Evolutionary conservation across 2,888 invertebrate species (phyloP).

Genomic region (Stenotaenia linearis): DNA sequence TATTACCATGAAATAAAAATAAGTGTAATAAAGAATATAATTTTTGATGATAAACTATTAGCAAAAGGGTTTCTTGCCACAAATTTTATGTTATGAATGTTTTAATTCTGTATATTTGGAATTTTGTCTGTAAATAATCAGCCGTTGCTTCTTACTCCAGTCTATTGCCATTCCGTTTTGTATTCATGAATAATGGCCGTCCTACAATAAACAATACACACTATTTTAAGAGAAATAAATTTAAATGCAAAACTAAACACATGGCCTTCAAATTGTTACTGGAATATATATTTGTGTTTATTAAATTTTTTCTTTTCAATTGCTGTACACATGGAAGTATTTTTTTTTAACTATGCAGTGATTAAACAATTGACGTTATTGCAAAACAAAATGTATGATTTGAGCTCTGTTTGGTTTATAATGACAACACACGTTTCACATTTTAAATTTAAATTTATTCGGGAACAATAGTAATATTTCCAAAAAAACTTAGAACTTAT

Average conservation of each 20-base stretch:
- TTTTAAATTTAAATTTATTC: too few species aligned
- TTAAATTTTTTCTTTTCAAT: constrained; percentile 13
- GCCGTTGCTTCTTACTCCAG: neutral
- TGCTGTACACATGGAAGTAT: neutral
- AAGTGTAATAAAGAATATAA: neutral
- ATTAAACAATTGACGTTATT: constrained; percentile 17
- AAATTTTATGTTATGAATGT: neutral
- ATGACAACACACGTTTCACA: too few species aligned
- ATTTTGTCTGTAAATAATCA: constrained; percentile 13
- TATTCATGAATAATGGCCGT: neutral
- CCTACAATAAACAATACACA: neutral
- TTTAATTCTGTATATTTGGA: neutral
- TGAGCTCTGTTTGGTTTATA: too few species aligned
- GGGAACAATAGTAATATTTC: neutral
- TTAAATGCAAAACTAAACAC: neutral
- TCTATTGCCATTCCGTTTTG: neutral
- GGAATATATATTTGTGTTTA: constrained; percentile 4
- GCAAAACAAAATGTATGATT: too few species aligned
- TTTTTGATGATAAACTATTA: neutral
- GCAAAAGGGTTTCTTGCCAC: neutral
- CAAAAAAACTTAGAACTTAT: neutral
- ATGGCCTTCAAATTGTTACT: neutral
- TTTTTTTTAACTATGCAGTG: constrained; percentile 14
- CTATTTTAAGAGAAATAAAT: neutral
- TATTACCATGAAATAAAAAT: neutral